Conservation (phyloP, 2,113 vertebrate genomes). For the Crotalus viridis region DNA sequence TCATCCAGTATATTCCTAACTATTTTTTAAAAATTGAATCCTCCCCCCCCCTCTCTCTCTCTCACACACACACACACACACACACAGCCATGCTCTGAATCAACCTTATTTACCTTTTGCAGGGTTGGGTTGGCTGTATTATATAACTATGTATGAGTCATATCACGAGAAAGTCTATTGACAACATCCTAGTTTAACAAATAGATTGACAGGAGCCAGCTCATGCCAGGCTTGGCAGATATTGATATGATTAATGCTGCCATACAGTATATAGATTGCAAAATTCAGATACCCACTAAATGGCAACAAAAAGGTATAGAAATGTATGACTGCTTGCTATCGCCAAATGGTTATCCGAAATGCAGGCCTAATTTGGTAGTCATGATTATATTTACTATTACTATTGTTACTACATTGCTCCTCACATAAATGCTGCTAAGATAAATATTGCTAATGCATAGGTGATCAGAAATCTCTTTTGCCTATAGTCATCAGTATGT, state of each 20-base stretch:
- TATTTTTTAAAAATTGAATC: background rate
- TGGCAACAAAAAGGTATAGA: background rate
- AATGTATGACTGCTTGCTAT: background rate
- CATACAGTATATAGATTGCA: background rate
- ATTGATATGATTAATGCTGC: background rate
- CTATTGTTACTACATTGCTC: background rate
- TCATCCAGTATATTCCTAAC: background rate
- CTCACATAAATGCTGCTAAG: background rate
- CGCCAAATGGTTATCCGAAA: background rate
- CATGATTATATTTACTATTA: no score
- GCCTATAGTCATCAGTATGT: background rate
- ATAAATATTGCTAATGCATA: no score
- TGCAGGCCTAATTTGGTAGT: background rate
- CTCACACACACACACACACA: no score
- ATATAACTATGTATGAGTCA: background rate
- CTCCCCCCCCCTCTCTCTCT: background rate
- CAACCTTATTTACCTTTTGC: background rate
- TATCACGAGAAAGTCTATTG: background rate
- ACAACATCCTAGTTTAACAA: background rate
- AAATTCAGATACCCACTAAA: background rate
- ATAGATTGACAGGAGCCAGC: background rate
- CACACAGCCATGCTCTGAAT: background rate
- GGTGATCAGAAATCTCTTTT: background rate
- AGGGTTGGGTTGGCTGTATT: background rate
- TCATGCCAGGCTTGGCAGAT: background rate